Evolutionary conservation across 2,113 vertebrate genomes (phyloP).

Genomic region (Pleuronectes platessa): DNA sequence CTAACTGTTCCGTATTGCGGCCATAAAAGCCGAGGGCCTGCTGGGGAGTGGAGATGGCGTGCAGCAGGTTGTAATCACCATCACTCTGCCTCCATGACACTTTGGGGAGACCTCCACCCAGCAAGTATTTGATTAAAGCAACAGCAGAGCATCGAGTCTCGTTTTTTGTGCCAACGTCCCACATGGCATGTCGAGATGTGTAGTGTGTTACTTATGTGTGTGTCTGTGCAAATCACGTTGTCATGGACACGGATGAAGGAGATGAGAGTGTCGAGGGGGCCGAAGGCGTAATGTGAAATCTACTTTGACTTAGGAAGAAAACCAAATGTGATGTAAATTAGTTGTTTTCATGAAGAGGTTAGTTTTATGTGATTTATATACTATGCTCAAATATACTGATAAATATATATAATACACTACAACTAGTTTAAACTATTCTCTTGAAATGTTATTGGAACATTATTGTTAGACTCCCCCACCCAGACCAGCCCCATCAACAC

Average conservation of each 20-base stretch:
- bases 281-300: not conserved
- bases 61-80: slow-evolving; percentile 77
- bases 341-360: not conserved
- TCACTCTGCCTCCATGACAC: slow-evolving; percentile 71
- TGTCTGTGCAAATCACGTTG: slow-evolving; percentile 5
- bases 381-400: not conserved
- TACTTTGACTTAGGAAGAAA: not conserved
- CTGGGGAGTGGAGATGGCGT: slow-evolving; percentile 53
- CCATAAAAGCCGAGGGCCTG: slow-evolving; percentile 36
- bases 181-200: slow-evolving; percentile 20
- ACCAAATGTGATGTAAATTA: not conserved
- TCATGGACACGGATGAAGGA: slow-evolving; percentile 20
- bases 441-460: not conserved
- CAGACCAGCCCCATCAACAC: too few relatives aligned
- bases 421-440: not conserved
- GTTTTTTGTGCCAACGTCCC: slow-evolving; percentile 39
- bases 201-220: not conserved
- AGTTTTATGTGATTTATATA: not conserved
- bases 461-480: too few relatives aligned
- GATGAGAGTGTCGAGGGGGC: slow-evolving; percentile 6
- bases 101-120: slow-evolving; percentile 68
- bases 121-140: slow-evolving; percentile 74
- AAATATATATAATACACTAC: too few relatives aligned
- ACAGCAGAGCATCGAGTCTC: slow-evolving; percentile 43
- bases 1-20: slow-evolving; percentile 22